A percentile compares a stretch with the other conserved stretches of the same genome.
These are phyloP conservation scores for Rhinoptilus africanus DNA, from an alignment of 2,113 vertebrate species.

Conservation along the genomic window DNA sequence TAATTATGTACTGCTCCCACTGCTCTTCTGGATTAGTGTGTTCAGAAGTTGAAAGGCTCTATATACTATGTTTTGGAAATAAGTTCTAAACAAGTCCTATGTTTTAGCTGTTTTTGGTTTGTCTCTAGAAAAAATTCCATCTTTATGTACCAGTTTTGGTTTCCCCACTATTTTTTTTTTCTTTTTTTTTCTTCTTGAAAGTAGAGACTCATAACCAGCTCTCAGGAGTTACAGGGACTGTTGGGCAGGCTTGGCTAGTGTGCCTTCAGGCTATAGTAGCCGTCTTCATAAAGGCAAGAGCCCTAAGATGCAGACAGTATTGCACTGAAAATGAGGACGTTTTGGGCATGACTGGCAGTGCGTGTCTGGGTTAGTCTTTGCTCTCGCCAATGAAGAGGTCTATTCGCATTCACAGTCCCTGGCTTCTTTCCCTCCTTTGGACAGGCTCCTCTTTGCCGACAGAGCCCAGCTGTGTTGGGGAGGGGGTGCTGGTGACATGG, in stretches of 20 bases:
- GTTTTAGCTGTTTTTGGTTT: neutral
- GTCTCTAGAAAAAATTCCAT: neutral
- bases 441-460: rapidly evolving
- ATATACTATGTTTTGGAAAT: neutral
- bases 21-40: neutral
- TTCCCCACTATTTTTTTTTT: neutral
- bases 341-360: neutral
- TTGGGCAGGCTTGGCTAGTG: neutral
- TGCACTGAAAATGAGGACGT: neutral
- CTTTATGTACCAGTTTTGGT: neutral
- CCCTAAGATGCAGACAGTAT: neutral
- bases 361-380: neutral
- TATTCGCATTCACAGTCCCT: rapidly evolving
- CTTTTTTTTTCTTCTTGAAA: neutral
- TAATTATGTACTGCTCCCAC: neutral
- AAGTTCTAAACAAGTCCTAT: neutral
- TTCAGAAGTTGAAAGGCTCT: neutral
- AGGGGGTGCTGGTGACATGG: rapidly evolving
- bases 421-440: neutral
- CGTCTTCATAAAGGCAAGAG: neutral
- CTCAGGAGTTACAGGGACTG: neutral
- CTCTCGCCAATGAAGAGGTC: neutral
- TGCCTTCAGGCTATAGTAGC: neutral
- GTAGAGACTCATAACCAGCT: neutral
- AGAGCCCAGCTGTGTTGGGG: neutral